Evolutionary conservation across 2,113 vertebrate genomes (phyloP), one percentile per base, ranked within the genome.

Genomic region (Calypte anna): DNA sequence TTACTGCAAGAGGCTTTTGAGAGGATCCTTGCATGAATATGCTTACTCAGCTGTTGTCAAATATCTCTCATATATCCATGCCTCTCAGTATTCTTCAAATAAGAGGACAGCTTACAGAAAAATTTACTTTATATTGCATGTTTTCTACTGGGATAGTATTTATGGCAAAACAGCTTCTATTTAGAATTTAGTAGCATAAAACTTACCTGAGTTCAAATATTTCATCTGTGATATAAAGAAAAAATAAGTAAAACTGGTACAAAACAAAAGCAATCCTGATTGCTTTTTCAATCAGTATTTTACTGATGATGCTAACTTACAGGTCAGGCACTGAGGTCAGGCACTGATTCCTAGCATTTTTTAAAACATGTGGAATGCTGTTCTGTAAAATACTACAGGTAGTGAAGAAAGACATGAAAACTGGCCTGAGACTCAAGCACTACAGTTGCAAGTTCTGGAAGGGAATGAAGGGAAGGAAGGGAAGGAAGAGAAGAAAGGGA

Each of bases 41-140:
- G 3, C 5, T 74, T 54, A 44, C 24, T 10, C 66, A 84, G 6
- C 22, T 44, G 3, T 20, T 58, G 13, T 44, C 22, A 66, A 63
- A 73, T 24, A 18, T 5, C 5, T 28, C 7, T 43, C 6, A 1
- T 23, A 4, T 48, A 31, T 21, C n/a, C 5, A 0, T 62, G 23
- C 19, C 5, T 88, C 16, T 66, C 33, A 8, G 15, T 75, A 15
- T 11, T 78, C 55, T 67, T 74, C 33, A 59, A 9, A 15, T 46
- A 77, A 25, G 14, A 36, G 3, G 17, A 21, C 1, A 86, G 12
- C 20, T 69, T 66, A 48, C 12, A 69, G 10, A 3, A 93, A 77
- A 91, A 48, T 61, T 55, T 73, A 27, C 12, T 3, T 46, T 3
- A 11, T 51, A 33, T 15, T 16, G 2, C 46, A 9, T 57, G 6